A percentile compares a stretch with the other conserved stretches of the same genome.
Conservation (phyloP, 2,888 invertebrate species). For the Acrobasis consociella region DNA sequence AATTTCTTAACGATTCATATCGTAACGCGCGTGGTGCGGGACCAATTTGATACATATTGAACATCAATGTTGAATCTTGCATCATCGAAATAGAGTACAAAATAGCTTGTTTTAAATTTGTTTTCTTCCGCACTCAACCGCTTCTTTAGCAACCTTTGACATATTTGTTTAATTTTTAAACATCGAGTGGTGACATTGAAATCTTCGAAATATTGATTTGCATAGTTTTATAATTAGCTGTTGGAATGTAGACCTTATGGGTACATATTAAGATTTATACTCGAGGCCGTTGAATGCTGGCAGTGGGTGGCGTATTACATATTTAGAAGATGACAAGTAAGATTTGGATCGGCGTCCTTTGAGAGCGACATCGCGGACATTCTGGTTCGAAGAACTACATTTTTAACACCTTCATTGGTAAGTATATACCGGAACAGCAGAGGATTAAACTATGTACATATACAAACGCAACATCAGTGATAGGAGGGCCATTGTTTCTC, state of each 20-base stretch:
- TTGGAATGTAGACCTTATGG: slow-evolving; percentile 17
- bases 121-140: slow-evolving; percentile 39
- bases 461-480: no score
- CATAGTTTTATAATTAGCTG: slow-evolving; percentile 23
- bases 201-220: slow-evolving; percentile 30
- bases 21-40: slow-evolving; percentile 12
- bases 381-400: slow-evolving; percentile 5
- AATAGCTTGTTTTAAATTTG: slow-evolving; percentile 29
- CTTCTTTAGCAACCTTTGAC: slow-evolving; percentile 45
- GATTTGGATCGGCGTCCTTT: background rate
- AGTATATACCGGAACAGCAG: no score
- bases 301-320: slow-evolving; percentile 17
- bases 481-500: no score
- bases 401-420: background rate
- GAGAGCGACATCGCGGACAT: slow-evolving; percentile 4
- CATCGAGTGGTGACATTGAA: slow-evolving; percentile 47
- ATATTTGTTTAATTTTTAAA: slow-evolving; percentile 40
- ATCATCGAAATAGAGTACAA: slow-evolving; percentile 12
- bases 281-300: background rate
- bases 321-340: slow-evolving; percentile 8
- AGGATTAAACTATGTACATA: no score
- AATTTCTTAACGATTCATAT: slow-evolving; percentile 30
- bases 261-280: slow-evolving; percentile 8
- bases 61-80: slow-evolving; percentile 21
- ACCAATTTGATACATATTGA: background rate